These are phyloP conservation scores for Rana temporaria DNA, from an alignment of 2,113 vertebrate genomes.

Conservation along the genomic window DNA sequence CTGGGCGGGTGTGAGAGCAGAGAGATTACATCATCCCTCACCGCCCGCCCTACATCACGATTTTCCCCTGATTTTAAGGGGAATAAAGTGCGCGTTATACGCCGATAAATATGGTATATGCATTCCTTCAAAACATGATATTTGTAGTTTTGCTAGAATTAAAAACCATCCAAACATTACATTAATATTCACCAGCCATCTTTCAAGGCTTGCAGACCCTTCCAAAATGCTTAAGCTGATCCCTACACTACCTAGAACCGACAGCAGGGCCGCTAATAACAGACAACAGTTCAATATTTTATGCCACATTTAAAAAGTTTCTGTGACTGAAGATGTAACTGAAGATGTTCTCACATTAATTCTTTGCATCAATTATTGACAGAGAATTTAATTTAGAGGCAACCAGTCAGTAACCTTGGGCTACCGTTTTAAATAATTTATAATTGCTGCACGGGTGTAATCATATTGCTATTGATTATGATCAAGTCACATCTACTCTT, in stretches of 20 bases:
- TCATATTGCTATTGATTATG: slow-evolving; percentile 96
- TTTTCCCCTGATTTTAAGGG: too few species aligned
- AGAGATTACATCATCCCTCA: too few species aligned
- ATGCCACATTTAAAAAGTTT: slow-evolving; percentile 83
- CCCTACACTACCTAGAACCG: slow-evolving; percentile 71
- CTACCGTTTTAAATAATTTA: slow-evolving; percentile 97
- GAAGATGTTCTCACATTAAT: slow-evolving; percentile 96
- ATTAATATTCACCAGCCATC: slow-evolving; percentile 69
- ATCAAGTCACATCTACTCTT: slow-evolving; percentile 81
- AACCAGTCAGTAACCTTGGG: slow-evolving; percentile 92
- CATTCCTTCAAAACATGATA: too few species aligned
- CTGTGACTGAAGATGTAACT: slow-evolving; percentile 66
- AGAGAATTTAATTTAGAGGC: slow-evolving; percentile 95
- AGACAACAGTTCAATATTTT: slow-evolving; percentile 81
- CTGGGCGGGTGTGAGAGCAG: too few species aligned
- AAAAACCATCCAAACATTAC: slow-evolving; percentile 43
- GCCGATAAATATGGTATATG: too few species aligned
- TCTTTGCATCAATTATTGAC: slow-evolving; percentile 99
- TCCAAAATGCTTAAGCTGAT: slow-evolving; percentile 74
- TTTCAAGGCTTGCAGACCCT: slow-evolving; percentile 76
- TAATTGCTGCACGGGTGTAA: slow-evolving; percentile 89
- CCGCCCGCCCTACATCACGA: too few species aligned
- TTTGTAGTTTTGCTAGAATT: too few species aligned
- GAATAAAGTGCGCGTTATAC: too few species aligned
- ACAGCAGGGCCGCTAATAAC: slow-evolving; percentile 76